Evolutionary conservation across 2,888 invertebrate genomes (phyloP).

Genomic region (Pristionchus maxplancki): DNA sequence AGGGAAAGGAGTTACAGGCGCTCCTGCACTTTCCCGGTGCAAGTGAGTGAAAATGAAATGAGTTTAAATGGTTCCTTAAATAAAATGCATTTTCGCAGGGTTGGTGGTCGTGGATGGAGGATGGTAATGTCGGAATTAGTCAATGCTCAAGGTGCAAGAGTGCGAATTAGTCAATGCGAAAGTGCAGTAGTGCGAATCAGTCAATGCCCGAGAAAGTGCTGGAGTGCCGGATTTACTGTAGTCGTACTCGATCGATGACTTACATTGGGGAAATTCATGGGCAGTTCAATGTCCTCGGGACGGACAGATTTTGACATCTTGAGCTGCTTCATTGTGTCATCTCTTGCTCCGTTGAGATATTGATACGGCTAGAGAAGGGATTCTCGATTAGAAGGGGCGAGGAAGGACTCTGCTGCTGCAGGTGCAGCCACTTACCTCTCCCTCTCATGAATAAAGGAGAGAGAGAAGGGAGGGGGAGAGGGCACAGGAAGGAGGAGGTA

Average conservation of each 20-base stretch:
- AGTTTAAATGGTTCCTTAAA: no score
- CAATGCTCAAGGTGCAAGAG: no score
- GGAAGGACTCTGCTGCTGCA: not conserved
- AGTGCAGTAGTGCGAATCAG: no score
- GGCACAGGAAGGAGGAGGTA: not conserved
- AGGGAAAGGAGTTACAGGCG: not conserved
- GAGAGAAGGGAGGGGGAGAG: conserved; percentile 14
- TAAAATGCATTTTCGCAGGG: no score
- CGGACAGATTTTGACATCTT: conserved; percentile 49
- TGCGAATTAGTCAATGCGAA: no score
- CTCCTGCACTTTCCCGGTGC: not conserved
- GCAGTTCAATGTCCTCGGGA: conserved; percentile 52
- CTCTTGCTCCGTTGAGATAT: conserved; percentile 34
- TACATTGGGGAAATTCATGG: conserved; percentile 47
- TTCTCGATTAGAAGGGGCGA: not conserved
- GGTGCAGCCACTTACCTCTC: conserved; percentile 43
- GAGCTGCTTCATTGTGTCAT: conserved; percentile 41
- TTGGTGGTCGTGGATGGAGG: no score
- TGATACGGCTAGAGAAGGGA: conserved; percentile 47
- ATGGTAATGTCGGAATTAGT: no score
- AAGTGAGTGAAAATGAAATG: no score
- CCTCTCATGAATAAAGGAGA: conserved; percentile 44
- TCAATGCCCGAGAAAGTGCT: no score
- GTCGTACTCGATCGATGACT: not conserved
- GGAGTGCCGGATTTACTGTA: not conserved